Evolutionary conservation across 2,888 invertebrate genomes (phyloP), one percentile per base, ranked within the genome.

Genomic region (Plebejus melissa): DNA sequence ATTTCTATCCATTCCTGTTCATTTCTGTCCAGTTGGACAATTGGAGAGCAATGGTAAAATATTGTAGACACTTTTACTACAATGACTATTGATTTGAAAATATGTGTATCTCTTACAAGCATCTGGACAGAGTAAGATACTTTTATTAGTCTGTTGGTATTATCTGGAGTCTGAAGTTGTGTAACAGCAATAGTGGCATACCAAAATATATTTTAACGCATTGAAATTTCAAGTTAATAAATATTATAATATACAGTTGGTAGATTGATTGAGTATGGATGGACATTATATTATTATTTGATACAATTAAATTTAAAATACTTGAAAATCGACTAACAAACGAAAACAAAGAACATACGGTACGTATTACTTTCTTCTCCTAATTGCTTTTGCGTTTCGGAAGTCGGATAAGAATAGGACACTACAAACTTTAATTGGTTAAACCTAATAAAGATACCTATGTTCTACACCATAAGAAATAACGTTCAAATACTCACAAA

Each of bases 21-120:
- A 16, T 54, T 54, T 54, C 54, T 13, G 58, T 58, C 58, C 22
- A 22, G 16, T 36, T 65, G 32, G 65, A 65, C 65, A 65, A 32
- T 65, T 65, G 65, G 65, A 65, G 32, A 65, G 65, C 65, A 65
- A 65, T 32, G 65, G 22, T 65, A 65, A 65, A 65, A 65, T 65
- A 65, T 65, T 32, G 65, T 36, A 13, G 32, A 65, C 65, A 16
- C 6, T 65, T 65, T 65, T 65, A 65, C 65, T 32, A 65, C 65
- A 65, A 65, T 65, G 32, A 65, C 65, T 65, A 65, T 65, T 65
- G 65, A 65, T 65, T 65, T 65, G 65, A 65, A 16, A 65, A 11
- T 65, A 65, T 65, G 13, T 32, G 32, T 50, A 28, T 65, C 28
- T 22, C 11, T 9, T 32, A 65, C 32, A 65, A 65, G 13, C 13